Base-by-base conservation (phyloP, 1,140 invertebrate genomes). In the Drosophila santomea region DNA sequence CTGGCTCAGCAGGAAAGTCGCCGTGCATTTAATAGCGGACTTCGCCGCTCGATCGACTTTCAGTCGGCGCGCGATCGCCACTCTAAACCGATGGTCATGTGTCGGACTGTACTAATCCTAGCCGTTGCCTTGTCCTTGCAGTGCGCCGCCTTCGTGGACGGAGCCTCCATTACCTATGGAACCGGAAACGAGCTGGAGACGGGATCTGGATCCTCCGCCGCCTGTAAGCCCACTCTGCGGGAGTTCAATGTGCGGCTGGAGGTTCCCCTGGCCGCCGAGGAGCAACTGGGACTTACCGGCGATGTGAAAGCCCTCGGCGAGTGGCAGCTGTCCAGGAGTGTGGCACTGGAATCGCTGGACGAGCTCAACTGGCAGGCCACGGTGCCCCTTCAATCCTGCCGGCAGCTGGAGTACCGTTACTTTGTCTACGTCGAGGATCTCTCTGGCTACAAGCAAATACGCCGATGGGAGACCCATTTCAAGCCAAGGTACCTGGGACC, bases 401-500 rank as follows among this genome's bases (percentile, higher is more conserved):
- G 89, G 32, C 94, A 94, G 60, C 91, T 96, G 14, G 92, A 95
- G 43, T 97, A 95, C 74, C 94, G 96, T 15, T 97, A 96, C 92
- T 96, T 96, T 79, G 93, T 96, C 43, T 95, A 95, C 75, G 79
- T 78, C 6, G 74, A 90, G 56, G 91, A 92, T 58, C 54, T 72
- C 4, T 57, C 64, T 0, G 91, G 88, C 7, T 66, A 82, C 51
- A 91, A 86, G 58, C 91, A 95, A 17, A 94, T 97, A 23, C 93
- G 95, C 20, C 93, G 93, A 80, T 97, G 96, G 96, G 96, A 97
- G 91, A 96, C 96, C 1, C 94, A 96, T 76, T 92, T 96, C 51
- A 93, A 92, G 71, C 95, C 96, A 17, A 92, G 96, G 15, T 41
- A 38, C 2, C 25, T 91, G 64, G 54, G 64, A 5, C 66, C 83